These are phyloP conservation scores for Meandrina meandrites DNA, from an alignment of 92 coral and sea anemone species.

Conservation along the genomic window DNA sequence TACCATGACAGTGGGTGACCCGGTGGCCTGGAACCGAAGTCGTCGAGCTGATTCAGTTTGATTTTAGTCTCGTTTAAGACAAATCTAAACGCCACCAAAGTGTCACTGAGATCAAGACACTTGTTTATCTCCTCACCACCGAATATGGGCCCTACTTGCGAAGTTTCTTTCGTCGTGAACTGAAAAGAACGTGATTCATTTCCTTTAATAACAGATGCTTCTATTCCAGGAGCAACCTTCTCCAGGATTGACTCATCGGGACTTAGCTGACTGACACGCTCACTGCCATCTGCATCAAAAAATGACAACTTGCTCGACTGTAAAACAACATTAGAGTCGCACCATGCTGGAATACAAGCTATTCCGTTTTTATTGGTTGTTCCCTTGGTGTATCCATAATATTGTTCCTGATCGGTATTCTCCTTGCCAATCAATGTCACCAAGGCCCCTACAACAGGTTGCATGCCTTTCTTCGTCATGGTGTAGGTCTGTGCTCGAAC, in stretches of 20 bases:
- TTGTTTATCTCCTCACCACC: not conserved
- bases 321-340: not conserved
- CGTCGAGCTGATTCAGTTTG: not conserved
- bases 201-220: not conserved
- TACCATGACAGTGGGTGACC: conserved; percentile 36
- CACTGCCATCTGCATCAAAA: not conserved
- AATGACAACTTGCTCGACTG: not conserved
- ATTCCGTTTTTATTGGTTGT: not conserved
- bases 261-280: not conserved
- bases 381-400: conserved; percentile 16
- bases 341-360: conserved; percentile 31
- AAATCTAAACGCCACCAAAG: conserved; percentile 17
- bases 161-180: conserved; percentile 5
- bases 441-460: not conserved
- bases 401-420: conserved; percentile 9
- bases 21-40: conserved; percentile 10
- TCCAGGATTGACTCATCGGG: not conserved
- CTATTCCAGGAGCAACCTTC: not conserved
- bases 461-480: not conserved
- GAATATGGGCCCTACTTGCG: conserved; percentile 24
- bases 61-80: too few species aligned
- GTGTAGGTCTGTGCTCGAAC: conserved; percentile 17
- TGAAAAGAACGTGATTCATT: not conserved
- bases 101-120: not conserved
- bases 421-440: conserved; percentile 6